These are phyloP conservation scores for Poeciliopsis turrubarensis DNA, from an alignment of 2,113 vertebrate species.

Conservation along the genomic window DNA sequence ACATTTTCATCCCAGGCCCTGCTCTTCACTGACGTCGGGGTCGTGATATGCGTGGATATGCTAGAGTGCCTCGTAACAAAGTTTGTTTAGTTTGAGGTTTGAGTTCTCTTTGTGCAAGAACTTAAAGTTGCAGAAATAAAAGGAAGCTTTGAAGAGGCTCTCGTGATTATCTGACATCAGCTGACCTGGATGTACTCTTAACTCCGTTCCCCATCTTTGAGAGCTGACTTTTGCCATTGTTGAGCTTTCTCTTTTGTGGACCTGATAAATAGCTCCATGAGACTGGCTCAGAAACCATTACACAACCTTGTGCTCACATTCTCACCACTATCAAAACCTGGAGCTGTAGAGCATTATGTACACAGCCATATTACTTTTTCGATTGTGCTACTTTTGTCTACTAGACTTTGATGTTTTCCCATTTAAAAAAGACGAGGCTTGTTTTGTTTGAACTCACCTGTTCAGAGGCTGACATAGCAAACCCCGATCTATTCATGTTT, in stretches of 20 bases:
- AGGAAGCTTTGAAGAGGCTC: not conserved
- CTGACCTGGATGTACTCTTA: not conserved
- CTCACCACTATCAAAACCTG: not conserved
- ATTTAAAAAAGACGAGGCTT: slow-evolving; percentile 9
- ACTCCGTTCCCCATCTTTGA: not conserved
- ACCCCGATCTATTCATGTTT: too few species aligned
- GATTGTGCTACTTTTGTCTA: not conserved
- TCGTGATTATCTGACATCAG: not conserved
- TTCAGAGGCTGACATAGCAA: not conserved
- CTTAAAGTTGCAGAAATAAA: not conserved
- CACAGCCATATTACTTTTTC: slow-evolving; percentile 4
- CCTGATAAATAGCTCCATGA: not conserved
- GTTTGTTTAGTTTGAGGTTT: not conserved
- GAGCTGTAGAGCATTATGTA: slow-evolving; percentile 25
- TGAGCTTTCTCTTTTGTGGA: not conserved
- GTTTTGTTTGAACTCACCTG: slow-evolving; percentile 15
- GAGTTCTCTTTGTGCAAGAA: not conserved
- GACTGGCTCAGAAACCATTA: slow-evolving; percentile 28
- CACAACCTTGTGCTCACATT: not conserved
- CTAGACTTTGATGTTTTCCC: slow-evolving; percentile 39
- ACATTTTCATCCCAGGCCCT: too few species aligned
- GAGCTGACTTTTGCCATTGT: not conserved
- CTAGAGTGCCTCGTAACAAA: not conserved
- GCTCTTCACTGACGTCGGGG: too few species aligned
- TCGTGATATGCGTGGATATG: too few species aligned